Evolutionary conservation across 2,888 invertebrate genomes (phyloP), one percentile per base, ranked within the genome.

Genomic region (Oscheius sp.): DNA sequence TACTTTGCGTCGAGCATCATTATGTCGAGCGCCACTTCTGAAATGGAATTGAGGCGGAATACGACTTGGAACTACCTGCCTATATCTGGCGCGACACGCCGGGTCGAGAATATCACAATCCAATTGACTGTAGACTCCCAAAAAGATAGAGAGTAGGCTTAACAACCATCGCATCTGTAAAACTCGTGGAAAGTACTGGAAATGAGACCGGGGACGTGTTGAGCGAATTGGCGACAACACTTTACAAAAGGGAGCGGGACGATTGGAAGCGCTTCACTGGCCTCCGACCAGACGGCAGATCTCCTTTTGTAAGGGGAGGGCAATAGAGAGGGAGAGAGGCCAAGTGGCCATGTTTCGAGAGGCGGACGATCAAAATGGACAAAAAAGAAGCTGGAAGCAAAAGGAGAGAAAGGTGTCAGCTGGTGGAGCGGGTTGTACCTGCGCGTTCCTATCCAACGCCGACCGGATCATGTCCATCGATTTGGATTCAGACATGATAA

Each of bases 91-190:
- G 35, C 86, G 64, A 71, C 86, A 86, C 23, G 69, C 82, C 18
- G 86, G 85, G 71, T 86, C 86, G 56, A 86, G 73, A 58, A 86
- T 84, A 70, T 86, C 84, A 71, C 86, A 86, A 61, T 84, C 82
- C 16, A 85, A 68, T 68, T 83, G 81, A 7, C 69, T n/a, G 25
- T 29, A 41, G 21, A 73, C 69, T 18, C 35, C 27, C 23, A 53
- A 18, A 41, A 66, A 45, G 55, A 72, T 23, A 72, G 72, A 64
- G 64, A 72, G 45, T 35, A 29, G 55, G 72, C 55, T 53, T 64
- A 72, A 64, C 29, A 66, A 64, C 72, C 72, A 27, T 72, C 55
- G 55, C 72, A 72, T 72, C 72, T 66, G 66, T 18, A 66, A 61
- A 25, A 16, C 25, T 18, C 25, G 18, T 18, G 12, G 35, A 18